These are phyloP conservation scores for Syngnathus floridae DNA, from an alignment of 2,113 vertebrate species.

Conservation along the genomic window DNA sequence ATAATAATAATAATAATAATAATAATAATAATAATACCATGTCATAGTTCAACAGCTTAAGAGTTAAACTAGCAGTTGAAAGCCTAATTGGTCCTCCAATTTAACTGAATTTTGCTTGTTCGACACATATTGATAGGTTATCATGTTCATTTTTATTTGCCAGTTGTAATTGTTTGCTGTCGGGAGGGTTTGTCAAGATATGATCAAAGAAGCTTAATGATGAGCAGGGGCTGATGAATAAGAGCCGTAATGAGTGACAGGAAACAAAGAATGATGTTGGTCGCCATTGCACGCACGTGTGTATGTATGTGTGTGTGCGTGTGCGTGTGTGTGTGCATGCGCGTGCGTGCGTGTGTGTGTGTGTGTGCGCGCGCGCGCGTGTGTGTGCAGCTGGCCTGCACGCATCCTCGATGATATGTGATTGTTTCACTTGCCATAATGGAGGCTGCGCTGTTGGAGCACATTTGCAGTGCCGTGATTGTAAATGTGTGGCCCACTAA, in stretches of 20 bases:
- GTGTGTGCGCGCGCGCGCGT: conserved; percentile 34
- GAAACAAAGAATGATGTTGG: conserved; percentile 37
- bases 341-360: conserved; percentile 1
- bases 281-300: conserved; percentile 4
- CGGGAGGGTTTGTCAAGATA: conserved; percentile 32
- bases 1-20: too few relatives aligned
- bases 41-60: not conserved
- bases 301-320: conserved; percentile 16
- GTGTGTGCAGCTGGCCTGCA: conserved; percentile 83
- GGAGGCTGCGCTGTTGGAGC: conserved; percentile 67
- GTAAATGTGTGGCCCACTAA: conserved; percentile 78
- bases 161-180: not conserved
- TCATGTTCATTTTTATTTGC: not conserved
- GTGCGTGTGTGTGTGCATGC: conserved; percentile 15
- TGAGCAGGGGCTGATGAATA: conserved; percentile 40
- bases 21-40: too few relatives aligned
- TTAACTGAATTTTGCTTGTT: not conserved
- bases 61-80: not conserved
- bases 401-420: conserved; percentile 77
- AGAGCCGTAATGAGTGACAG: conserved; percentile 42
- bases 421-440: conserved; percentile 86
- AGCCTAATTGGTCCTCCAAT: not conserved
- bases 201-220: conserved; percentile 58
- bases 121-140: not conserved
- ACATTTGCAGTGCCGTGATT: conserved; percentile 24